phyloP scores from a whole-genome alignment of 2,113 vertebrate genomes.

The Chloropsis hardwickii region DNA sequence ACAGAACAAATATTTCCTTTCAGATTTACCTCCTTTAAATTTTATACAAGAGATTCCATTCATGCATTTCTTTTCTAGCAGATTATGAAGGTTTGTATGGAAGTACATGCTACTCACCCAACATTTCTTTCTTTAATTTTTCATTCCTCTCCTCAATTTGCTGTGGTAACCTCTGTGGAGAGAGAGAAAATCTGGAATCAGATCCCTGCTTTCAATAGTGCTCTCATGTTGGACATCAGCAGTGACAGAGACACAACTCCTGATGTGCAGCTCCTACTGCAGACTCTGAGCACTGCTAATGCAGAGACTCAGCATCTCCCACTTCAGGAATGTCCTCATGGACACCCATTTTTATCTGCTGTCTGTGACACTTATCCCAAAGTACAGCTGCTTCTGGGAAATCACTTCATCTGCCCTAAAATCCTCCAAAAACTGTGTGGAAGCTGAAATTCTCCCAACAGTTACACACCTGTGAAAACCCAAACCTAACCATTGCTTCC shows the following conservation, averaged over 20 bases:
- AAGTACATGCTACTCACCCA: constrained; percentile 75
- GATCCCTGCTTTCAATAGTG: not conserved
- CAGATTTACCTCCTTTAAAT: not conserved
- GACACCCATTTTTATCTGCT: not conserved
- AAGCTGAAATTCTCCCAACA: not conserved
- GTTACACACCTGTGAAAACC: not conserved
- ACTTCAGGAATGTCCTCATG: not conserved
- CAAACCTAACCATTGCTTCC: not conserved
- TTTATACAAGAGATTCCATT: not conserved
- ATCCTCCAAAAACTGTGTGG: not conserved
- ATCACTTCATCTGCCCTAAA: not conserved
- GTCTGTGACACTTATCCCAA: not conserved
- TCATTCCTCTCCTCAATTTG: constrained; percentile 96
- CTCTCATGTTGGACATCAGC: not conserved
- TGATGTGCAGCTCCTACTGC: not conserved
- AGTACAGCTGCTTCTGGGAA: not conserved
- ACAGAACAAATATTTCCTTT: not conserved
- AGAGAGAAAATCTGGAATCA: not conserved
- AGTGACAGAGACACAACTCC: not conserved
- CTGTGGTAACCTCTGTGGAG: constrained; percentile 84
- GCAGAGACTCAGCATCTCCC: not conserved
- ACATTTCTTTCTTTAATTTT: constrained; percentile 94
- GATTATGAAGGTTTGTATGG: not conserved
- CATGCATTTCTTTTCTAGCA: not conserved
- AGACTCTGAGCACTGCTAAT: not conserved